phyloP scores from a whole-genome alignment of 2,797 vertebrate genomes.

The Babyrousa celebensis region DNA sequence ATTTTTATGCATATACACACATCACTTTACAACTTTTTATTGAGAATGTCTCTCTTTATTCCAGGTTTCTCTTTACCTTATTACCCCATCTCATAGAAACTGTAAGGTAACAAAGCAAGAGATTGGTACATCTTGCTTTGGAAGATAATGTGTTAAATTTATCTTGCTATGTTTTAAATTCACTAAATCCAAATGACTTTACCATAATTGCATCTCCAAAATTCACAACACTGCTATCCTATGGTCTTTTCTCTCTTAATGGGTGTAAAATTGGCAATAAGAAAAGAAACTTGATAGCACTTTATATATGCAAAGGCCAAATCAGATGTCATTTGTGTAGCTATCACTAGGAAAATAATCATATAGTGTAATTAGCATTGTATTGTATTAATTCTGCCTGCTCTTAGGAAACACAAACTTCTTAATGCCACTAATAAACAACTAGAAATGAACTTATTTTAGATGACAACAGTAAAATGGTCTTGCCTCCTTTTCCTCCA shows the following conservation, averaged over 20 bases:
- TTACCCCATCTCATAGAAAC: background rate
- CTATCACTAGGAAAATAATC: conserved; percentile 37
- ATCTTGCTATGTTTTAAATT: conserved; percentile 30
- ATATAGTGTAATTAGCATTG: background rate
- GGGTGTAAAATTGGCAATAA: background rate
- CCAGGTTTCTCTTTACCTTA: conserved; percentile 18
- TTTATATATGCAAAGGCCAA: conserved; percentile 20
- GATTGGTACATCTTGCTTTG: background rate
- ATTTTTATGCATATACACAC: background rate
- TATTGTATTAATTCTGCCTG: conserved; percentile 34
- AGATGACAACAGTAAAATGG: background rate
- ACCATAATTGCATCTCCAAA: conserved; percentile 1
- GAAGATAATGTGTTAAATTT: conserved; percentile 30
- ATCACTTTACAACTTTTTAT: background rate
- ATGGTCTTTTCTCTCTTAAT: conserved; percentile 27
- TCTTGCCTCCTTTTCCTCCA: background rate
- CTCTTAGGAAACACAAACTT: conserved; percentile 13
- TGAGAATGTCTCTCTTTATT: background rate
- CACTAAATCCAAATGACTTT: conserved; percentile 8
- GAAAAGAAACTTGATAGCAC: background rate
- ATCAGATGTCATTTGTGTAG: conserved; percentile 46
- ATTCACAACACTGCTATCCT: background rate
- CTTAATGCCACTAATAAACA: conserved; percentile 22
- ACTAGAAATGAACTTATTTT: conserved; percentile 45
- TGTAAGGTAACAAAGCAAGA: background rate